Base-by-base conservation (phyloP, 2,888 invertebrate species). In the Eupithecia abbreviata region DNA sequence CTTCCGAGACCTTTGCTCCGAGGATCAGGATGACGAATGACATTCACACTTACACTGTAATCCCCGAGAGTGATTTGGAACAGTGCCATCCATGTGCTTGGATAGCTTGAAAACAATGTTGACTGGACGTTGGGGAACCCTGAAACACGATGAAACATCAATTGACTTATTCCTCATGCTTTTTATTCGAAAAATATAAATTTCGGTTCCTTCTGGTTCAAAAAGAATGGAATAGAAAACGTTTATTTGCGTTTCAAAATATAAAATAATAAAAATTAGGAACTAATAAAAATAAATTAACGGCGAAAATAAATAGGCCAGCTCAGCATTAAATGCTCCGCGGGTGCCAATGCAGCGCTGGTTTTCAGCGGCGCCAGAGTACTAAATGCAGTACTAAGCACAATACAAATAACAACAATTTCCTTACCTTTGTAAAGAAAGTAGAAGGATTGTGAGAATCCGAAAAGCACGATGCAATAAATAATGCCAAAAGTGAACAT, bases 401-500 rank as follows among this genome's bases (percentile, higher is more conserved):
- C 30, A 30, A 30, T 30, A 30, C 30, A 30, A 30, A 30, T 30
- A 30, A 30, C 30, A 30, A 30, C 30, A 30, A 30, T 30, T 30
- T 51, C 51, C 51, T 75, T 83, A 92, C 96, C 97, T 95, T 98
- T 99, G 91, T 99, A 99, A 12, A 99, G 96, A 90, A 99, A 99
- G 93, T 96, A 98, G 94, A 98, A 98, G 62, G 99, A 98, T 94
- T 99, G 99, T 0, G 99, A 98, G 92, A 99, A 99, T 41, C 99
- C 99, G 84, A 99, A 97, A 6, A 99, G 95, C 55, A 99, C 98
- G 85, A 99, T 98, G 83, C 97, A 96, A 91, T 99, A 99, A 90
- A 99, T 99, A 84, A 99, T 99, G 81, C 98, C 98, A 90, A 99
- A 99, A 45, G 99, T 98, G 89, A 99, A 97, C 98, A 99, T 98